A percentile compares a stretch with the other conserved stretches of the same genome.
Conservation (phyloP, 2,113 vertebrate species). For the Macroglossus sobrinus region DNA sequence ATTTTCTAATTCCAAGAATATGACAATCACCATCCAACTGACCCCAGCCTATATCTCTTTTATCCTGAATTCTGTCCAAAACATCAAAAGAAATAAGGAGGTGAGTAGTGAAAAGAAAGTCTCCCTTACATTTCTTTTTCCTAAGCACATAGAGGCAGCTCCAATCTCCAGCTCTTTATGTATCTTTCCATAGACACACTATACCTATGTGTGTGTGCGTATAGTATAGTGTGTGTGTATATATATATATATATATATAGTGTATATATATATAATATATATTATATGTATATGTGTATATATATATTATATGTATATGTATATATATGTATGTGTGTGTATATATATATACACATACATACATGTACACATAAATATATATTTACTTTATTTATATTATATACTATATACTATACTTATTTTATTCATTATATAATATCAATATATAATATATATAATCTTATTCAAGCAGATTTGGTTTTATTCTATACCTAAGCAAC, state of each 20-base stretch:
- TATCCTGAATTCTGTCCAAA: not conserved
- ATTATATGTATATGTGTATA: not conserved
- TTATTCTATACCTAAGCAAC: not conserved
- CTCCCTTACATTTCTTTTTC: not conserved
- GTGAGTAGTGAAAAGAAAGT: not conserved
- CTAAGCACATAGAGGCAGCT: not conserved
- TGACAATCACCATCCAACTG: not conserved
- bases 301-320: not conserved
- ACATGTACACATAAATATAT: not conserved
- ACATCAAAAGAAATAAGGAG: not conserved
- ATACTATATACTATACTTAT: not conserved
- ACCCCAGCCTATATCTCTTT: not conserved
- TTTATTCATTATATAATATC: too few species aligned
- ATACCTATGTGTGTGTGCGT: too few species aligned
- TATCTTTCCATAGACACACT: not conserved
- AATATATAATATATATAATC: too few species aligned
- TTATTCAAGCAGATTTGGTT: not conserved
- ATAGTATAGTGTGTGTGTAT: too few species aligned
- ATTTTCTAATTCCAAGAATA: not conserved
- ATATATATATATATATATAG: not conserved
- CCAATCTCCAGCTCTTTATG: not conserved
- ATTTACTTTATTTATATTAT: not conserved
- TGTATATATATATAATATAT: not conserved
- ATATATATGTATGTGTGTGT: not conserved
- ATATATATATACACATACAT: not conserved